Conservation (phyloP, 2,797 vertebrate species). For the Mico argentatus region DNA sequence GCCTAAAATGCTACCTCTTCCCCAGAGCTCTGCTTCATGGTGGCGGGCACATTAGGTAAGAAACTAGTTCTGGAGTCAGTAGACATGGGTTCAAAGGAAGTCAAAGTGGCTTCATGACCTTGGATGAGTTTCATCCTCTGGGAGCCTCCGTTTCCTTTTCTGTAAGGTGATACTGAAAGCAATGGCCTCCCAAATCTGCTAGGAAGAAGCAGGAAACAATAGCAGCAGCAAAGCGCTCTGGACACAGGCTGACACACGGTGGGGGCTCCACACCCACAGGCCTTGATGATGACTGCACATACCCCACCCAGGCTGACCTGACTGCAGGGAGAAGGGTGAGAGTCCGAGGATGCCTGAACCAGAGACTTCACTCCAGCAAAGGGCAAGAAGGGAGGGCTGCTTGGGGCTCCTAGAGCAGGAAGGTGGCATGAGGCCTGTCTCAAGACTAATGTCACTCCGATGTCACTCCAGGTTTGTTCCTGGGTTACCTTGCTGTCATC, state of each 20-base stretch:
- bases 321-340: neutral
- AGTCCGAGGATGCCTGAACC: neutral
- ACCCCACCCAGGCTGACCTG: neutral
- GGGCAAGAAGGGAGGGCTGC: neutral
- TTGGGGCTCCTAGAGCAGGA: neutral
- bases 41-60: rapidly evolving
- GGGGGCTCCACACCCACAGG: rapidly evolving
- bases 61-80: neutral
- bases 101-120: rapidly evolving
- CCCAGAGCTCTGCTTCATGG: neutral
- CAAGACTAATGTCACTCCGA: rapidly evolving
- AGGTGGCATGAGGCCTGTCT: neutral
- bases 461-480: neutral
- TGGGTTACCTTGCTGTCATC: neutral
- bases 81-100: neutral
- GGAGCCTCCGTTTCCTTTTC: neutral
- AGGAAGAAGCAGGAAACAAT: neutral
- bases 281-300: neutral
- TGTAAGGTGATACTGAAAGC: neutral
- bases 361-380: neutral
- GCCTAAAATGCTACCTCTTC: neutral
- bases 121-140: neutral
- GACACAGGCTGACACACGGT: rapidly evolving
- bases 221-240: rapidly evolving
- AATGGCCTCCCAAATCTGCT: neutral